Evolutionary conservation across 2,888 invertebrate genomes (phyloP).

Genomic region (Hypena proboscidalis): DNA sequence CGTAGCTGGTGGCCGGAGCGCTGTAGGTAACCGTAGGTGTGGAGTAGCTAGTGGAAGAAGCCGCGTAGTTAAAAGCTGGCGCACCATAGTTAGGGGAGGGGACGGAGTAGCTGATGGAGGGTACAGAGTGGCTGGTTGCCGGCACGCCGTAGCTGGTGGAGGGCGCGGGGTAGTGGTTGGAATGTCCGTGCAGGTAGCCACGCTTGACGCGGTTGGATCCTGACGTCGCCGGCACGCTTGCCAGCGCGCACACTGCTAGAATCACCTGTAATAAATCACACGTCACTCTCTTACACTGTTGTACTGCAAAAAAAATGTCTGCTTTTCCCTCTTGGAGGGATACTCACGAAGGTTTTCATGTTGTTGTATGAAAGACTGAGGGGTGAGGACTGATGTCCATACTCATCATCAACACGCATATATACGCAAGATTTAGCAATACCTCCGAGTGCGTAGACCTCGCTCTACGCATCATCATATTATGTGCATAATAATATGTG

Average conservation of each 20-base stretch:
- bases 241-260: constrained; percentile 16
- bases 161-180: background rate
- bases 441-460: no score
- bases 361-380: constrained; percentile 10
- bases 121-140: constrained; percentile 23
- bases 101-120: constrained; percentile 29
- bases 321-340: background rate
- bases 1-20: constrained; percentile 8
- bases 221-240: constrained; percentile 22
- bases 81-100: constrained; percentile 30
- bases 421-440: no score
- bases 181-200: constrained; percentile 20
- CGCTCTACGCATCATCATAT: no score
- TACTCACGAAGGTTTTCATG: constrained; percentile 40
- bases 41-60: constrained; percentile 11
- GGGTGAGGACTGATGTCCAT: constrained; percentile 13
- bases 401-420: constrained; percentile 1
- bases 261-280: constrained; percentile 2
- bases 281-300: background rate
- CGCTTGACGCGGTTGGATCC: constrained; percentile 38
- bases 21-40: constrained; percentile 9
- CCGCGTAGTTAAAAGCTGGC: constrained; percentile 1
- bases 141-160: background rate
- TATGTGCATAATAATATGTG: background rate
- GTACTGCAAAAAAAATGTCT: no score